These are phyloP conservation scores for Branchipolynoe longqiensis DNA, from an alignment of 2,888 invertebrate species.

Conservation along the genomic window DNA sequence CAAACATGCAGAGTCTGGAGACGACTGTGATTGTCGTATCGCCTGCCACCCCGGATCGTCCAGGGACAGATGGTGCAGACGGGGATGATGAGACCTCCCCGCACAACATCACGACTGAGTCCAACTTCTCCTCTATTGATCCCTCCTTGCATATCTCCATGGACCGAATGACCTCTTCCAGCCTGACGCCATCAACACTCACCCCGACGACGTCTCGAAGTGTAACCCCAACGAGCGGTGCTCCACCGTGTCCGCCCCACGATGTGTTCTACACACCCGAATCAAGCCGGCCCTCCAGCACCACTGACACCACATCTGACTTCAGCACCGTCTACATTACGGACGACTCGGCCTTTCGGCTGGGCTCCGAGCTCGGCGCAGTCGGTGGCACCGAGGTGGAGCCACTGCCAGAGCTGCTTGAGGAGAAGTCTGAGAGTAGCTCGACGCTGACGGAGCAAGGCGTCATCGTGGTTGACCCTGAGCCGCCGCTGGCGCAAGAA, in stretches of 20 bases:
- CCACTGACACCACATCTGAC: constrained; percentile 40
- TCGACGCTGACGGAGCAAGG: constrained; percentile 67
- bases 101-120: neutral
- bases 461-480: constrained; percentile 32
- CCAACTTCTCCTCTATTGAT: too few species aligned
- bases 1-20: neutral
- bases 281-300: constrained; percentile 57
- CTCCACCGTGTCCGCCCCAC: too few species aligned
- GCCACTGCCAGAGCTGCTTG: constrained; percentile 46
- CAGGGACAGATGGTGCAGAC: neutral
- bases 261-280: constrained; percentile 57
- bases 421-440: constrained; percentile 64
- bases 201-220: constrained; percentile 53
- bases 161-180: too few species aligned
- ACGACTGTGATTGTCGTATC: constrained; percentile 23
- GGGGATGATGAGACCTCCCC: neutral
- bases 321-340: constrained; percentile 27
- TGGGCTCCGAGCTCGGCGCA: too few species aligned
- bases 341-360: neutral
- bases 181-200: constrained; percentile 1
- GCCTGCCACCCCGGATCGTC: neutral
- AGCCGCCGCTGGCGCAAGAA: constrained; percentile 68
- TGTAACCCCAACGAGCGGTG: constrained; percentile 53
- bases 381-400: neutral
- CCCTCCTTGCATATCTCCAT: too few species aligned